Evolutionary conservation across 2,797 vertebrate species (phyloP).

Genomic region (Hydrophis major): DNA sequence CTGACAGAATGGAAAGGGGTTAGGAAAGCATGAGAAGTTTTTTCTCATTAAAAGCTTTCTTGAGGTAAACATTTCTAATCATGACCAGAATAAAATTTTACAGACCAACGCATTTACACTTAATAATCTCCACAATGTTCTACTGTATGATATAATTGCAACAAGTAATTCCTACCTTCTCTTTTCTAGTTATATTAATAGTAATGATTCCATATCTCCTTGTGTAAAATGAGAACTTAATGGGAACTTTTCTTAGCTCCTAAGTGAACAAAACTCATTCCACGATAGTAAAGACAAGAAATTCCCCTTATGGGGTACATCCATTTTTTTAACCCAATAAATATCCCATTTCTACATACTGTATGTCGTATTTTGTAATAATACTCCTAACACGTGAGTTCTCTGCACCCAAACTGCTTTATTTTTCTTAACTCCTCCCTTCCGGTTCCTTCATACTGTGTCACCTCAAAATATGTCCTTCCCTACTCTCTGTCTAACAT

Average conservation of each 20-base stretch:
- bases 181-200: background rate
- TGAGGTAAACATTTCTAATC: background rate
- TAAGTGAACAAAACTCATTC: background rate
- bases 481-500: too few species aligned
- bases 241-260: background rate
- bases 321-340: background rate
- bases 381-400: too few species aligned
- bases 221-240: slow-evolving; percentile 1
- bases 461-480: too few species aligned
- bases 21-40: background rate
- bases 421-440: too few species aligned
- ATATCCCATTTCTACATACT: background rate
- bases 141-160: background rate
- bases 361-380: too few species aligned
- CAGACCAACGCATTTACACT: background rate
- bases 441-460: too few species aligned
- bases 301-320: background rate
- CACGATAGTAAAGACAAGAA: background rate
- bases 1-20: background rate
- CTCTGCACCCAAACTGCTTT: too few species aligned
- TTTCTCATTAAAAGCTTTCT: background rate
- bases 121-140: background rate
- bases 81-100: background rate
- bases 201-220: background rate
- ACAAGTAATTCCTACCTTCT: background rate